These are phyloP conservation scores for Leptura quadrifasciata DNA, from an alignment of 2,888 invertebrate genomes.

Conservation along the genomic window DNA sequence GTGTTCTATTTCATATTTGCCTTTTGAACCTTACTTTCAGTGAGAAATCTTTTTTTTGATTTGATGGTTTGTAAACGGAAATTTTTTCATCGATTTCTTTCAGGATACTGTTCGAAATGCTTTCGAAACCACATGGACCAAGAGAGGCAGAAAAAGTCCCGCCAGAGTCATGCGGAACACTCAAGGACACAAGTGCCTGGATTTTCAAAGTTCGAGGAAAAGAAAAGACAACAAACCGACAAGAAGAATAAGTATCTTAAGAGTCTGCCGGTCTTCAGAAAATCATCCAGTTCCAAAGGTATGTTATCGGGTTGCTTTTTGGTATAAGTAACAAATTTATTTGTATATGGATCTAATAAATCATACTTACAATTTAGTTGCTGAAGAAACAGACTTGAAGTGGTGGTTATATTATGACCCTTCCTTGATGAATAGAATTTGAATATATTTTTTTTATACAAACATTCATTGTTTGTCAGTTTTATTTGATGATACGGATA, in stretches of 20 bases:
- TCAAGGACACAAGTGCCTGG: conserved; percentile 74
- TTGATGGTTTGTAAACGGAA: not conserved
- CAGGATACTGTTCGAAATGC: conserved; percentile 96
- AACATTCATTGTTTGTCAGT: too few relatives aligned
- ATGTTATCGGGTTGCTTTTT: conserved; percentile 40
- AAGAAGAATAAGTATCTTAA: conserved; percentile 87
- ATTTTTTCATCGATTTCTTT: conserved; percentile 13
- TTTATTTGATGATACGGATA: too few relatives aligned
- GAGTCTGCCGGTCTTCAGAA: conserved; percentile 82
- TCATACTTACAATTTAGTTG: too few relatives aligned
- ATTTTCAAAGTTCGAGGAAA: conserved; percentile 91
- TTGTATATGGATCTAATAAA: too few relatives aligned
- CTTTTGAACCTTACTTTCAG: not conserved
- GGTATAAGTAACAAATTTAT: too few relatives aligned
- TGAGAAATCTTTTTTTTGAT: not conserved
- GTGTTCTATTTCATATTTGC: too few relatives aligned
- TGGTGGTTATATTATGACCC: too few relatives aligned
- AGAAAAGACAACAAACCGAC: conserved; percentile 83
- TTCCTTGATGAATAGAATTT: too few relatives aligned
- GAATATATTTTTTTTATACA: too few relatives aligned
- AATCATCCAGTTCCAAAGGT: conserved; percentile 80
- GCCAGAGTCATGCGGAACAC: conserved; percentile 57
- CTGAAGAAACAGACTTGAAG: too few relatives aligned
- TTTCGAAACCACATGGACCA: conserved; percentile 86
- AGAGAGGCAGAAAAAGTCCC: conserved; percentile 76